These are phyloP conservation scores for Latrodectus hesperus DNA, from an alignment of 2,888 invertebrate genomes.

Conservation along the genomic window DNA sequence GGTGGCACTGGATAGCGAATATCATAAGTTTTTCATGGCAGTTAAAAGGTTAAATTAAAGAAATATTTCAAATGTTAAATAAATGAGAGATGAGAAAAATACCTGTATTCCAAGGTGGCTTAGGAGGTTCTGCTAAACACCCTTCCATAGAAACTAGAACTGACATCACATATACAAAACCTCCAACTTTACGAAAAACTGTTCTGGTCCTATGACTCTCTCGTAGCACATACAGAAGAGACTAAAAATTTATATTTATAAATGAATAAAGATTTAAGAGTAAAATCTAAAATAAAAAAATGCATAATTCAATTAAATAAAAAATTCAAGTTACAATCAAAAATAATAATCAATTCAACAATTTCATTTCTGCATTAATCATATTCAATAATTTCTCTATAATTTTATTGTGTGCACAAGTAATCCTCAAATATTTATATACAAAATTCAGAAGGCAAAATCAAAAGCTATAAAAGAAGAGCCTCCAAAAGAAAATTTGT, in stretches of 20 bases:
- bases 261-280: no score
- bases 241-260: conserved; percentile 75
- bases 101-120: conserved; percentile 77
- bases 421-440: no score
- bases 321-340: neutral
- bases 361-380: no score
- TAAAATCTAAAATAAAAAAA: neutral
- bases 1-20: no score
- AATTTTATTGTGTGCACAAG: no score
- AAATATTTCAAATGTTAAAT: no score
- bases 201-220: conserved; percentile 97
- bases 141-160: conserved; percentile 94
- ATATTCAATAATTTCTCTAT: no score
- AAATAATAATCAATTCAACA: neutral
- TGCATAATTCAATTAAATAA: neutral
- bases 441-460: no score
- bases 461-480: no score
- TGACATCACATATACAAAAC: conserved; percentile 97
- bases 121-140: conserved; percentile 80
- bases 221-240: conserved; percentile 89
- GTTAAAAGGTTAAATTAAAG: no score
- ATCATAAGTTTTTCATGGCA: no score
- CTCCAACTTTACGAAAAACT: conserved; percentile 97
- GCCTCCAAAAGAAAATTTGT: no score
- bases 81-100: conserved; percentile 3